Evolutionary conservation across 2,113 vertebrate genomes (phyloP).

Genomic region (Corydoras maculifer): DNA sequence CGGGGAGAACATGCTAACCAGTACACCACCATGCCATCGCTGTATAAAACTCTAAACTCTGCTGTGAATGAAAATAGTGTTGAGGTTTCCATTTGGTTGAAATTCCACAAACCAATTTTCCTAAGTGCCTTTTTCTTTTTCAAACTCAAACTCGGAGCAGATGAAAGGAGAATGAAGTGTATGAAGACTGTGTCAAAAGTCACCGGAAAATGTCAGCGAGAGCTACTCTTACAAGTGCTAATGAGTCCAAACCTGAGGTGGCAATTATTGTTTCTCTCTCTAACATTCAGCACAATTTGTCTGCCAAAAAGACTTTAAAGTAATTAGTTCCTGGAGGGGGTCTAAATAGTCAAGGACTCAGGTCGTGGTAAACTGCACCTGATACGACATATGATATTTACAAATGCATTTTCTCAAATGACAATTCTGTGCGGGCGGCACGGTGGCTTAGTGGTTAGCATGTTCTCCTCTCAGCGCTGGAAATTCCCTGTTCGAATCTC

Average conservation of each 20-base stretch:
- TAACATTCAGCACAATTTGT: constrained; percentile 40
- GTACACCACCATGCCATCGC: no score
- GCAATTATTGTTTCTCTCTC: constrained; percentile 49
- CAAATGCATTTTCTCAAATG: no score
- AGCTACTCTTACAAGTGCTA: constrained; percentile 32
- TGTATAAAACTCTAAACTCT: no score
- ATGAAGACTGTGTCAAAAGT: constrained; percentile 22
- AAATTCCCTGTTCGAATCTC: no score
- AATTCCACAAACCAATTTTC: constrained; percentile 13
- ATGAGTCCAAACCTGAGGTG: constrained; percentile 43
- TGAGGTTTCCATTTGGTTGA: not conserved
- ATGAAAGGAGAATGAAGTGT: not conserved
- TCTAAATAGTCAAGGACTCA: constrained; percentile 24
- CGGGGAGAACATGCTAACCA: no score
- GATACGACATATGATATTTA: not conserved
- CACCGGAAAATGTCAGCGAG: constrained; percentile 35
- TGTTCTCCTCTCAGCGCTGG: no score
- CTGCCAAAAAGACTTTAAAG: constrained; percentile 29
- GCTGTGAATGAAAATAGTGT: no score
- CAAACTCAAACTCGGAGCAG: constrained; percentile 9
- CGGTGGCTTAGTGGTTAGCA: no score
- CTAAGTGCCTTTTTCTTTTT: not conserved
- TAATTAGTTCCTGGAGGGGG: constrained; percentile 15
- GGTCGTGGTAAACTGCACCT: constrained; percentile 10
- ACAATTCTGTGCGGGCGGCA: no score